These are phyloP conservation scores for Bombus superbus DNA, from an alignment of 1,140 invertebrate species.

Conservation along the genomic window DNA sequence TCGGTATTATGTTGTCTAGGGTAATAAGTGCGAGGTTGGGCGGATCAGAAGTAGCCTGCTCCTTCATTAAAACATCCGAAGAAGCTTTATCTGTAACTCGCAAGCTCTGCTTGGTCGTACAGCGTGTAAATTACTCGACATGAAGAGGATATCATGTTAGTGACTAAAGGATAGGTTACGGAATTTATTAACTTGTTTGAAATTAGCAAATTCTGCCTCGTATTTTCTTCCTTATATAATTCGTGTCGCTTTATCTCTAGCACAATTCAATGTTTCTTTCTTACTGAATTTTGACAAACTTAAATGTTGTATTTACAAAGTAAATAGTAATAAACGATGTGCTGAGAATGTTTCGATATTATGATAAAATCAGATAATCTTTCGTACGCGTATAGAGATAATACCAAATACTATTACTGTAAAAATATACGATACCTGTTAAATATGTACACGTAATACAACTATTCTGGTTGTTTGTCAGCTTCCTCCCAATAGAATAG, in stretches of 20 bases:
- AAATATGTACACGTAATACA: neutral
- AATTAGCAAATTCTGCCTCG: neutral
- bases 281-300: too few relatives aligned
- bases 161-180: neutral
- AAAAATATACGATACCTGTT: too few relatives aligned
- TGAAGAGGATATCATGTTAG: neutral
- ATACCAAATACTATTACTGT: too few relatives aligned
- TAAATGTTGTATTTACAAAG: neutral
- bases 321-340: too few relatives aligned
- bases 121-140: neutral
- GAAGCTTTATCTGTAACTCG: slow-evolving; percentile 30
- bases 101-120: neutral
- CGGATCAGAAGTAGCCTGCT: slow-evolving; percentile 22
- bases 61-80: neutral
- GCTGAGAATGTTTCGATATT: too few relatives aligned
- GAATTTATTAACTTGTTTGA: neutral
- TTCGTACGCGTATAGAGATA: too few relatives aligned
- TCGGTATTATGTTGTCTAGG: slow-evolving; percentile 35
- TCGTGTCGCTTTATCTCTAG: neutral
- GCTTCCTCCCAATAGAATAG: neutral
- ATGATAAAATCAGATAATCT: too few relatives aligned
- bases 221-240: neutral
- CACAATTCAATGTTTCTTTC: neutral
- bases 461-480: neutral
- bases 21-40: slow-evolving; percentile 31